These are phyloP conservation scores for Drosophila nebulosa DNA, from an alignment of 1,140 invertebrate genomes.

Conservation along the genomic window DNA sequence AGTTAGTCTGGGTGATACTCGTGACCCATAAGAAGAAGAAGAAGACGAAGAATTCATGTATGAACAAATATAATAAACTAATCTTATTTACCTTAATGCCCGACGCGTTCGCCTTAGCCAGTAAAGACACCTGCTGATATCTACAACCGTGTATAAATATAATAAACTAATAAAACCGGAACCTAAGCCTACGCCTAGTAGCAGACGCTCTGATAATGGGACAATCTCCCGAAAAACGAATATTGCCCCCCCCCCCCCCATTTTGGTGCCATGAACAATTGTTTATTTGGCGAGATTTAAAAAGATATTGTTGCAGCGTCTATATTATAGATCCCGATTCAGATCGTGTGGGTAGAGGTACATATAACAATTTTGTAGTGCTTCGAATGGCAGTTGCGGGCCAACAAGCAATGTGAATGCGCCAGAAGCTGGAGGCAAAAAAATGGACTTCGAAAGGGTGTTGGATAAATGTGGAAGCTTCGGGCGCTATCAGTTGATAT, in stretches of 20 bases:
- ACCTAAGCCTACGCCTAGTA: background rate
- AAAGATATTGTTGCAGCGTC: background rate
- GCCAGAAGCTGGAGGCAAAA: background rate
- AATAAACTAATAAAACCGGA: background rate
- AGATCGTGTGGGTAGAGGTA: background rate
- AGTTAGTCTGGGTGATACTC: too few relatives aligned
- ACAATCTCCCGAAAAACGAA: too few relatives aligned
- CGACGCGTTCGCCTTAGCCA: background rate
- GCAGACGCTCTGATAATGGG: too few relatives aligned
- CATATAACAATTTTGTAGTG: background rate
- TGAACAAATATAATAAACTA: too few relatives aligned
- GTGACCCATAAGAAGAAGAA: too few relatives aligned
- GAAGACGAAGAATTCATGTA: too few relatives aligned
- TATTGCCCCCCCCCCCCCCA: too few relatives aligned
- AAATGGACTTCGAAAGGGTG: slow-evolving; percentile 83
- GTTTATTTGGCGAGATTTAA: too few relatives aligned
- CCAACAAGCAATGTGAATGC: slow-evolving; percentile 24
- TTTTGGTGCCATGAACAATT: too few relatives aligned
- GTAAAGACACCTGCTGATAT: background rate
- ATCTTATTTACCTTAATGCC: background rate
- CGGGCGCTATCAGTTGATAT: slow-evolving; percentile 83
- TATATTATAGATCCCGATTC: background rate
- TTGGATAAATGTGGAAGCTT: slow-evolving; percentile 84
- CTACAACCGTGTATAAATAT: background rate
- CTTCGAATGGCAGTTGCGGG: slow-evolving; percentile 9